phyloP scores from a whole-genome alignment of 2,113 vertebrate genomes.

The Narcine bancroftii region DNA sequence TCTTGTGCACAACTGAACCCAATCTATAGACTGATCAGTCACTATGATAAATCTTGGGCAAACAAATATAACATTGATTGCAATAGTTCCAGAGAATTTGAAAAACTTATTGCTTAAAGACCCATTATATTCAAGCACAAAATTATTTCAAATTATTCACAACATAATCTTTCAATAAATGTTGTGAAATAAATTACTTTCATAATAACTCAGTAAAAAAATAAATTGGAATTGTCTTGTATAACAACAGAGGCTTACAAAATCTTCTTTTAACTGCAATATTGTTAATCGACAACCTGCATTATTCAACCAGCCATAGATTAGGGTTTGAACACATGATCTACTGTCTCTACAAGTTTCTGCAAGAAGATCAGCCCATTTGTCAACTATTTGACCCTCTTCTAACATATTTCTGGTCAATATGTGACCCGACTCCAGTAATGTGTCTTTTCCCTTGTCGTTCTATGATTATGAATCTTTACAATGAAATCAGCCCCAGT shows the following conservation, averaged over 20 bases:
- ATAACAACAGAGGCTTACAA: too few relatives aligned
- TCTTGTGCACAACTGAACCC: not conserved
- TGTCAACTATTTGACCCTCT: too few relatives aligned
- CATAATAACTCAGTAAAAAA: not conserved
- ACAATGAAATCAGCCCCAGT: too few relatives aligned
- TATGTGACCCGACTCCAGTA: too few relatives aligned
- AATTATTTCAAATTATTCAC: not conserved
- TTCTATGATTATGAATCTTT: too few relatives aligned
- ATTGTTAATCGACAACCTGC: not conserved
- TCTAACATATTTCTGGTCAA: too few relatives aligned
- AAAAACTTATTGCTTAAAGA: constrained; percentile 5
- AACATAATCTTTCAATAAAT: not conserved
- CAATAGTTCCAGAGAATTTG: not conserved
- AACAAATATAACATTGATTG: not conserved
- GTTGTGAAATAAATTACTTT: not conserved
- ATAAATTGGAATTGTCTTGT: not conserved
- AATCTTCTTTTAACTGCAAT: not conserved
- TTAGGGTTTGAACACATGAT: not conserved
- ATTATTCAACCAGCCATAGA: not conserved
- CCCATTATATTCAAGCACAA: not conserved
- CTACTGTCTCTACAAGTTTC: not conserved
- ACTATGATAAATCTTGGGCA: not conserved
- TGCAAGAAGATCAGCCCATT: too few relatives aligned
- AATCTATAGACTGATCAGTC: not conserved
- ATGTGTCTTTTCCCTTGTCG: too few relatives aligned